Percentiles rank a stretch among this genome's conserved stretches.
phyloP scores from a whole-genome alignment of 2,888 invertebrate genomes.

The Panopea generosa region DNA sequence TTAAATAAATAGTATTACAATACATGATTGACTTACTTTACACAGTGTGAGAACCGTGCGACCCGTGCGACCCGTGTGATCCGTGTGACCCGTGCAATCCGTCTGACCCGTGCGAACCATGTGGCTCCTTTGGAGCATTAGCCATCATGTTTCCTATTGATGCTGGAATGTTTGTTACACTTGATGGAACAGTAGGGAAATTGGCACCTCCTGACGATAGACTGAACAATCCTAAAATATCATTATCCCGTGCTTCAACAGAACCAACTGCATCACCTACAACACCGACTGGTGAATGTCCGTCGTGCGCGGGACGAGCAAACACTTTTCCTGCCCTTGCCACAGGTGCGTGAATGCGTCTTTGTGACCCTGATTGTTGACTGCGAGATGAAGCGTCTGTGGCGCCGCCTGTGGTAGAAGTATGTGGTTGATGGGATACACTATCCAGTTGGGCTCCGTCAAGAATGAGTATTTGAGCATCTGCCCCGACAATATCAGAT shows the following conservation, averaged over 20 bases:
- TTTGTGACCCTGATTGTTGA: neutral
- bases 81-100: too few relatives aligned
- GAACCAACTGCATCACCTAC: conserved; percentile 46
- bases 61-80: too few relatives aligned
- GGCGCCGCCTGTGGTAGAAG: neutral
- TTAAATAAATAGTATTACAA: too few relatives aligned
- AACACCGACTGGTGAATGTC: conserved; percentile 35
- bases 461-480: conserved; percentile 31
- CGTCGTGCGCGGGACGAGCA: conserved; percentile 4
- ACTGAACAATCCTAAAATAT: conserved; percentile 45
- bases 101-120: too few relatives aligned
- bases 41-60: too few relatives aligned
- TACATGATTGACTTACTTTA: too few relatives aligned
- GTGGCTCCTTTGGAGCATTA: neutral
- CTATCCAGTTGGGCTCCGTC: conserved; percentile 26
- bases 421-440: neutral
- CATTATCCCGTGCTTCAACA: conserved; percentile 16
- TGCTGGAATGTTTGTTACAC: conserved; percentile 47
- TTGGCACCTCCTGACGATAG: conserved; percentile 15
- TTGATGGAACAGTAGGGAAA: conserved; percentile 44
- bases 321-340: neutral
- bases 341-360: neutral
- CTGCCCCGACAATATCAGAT: conserved; percentile 1
- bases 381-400: neutral
- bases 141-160: conserved; percentile 41